phyloP scores from a whole-genome alignment of 64 coral and sea anemone genomes.

The Platygyra sinensis region DNA sequence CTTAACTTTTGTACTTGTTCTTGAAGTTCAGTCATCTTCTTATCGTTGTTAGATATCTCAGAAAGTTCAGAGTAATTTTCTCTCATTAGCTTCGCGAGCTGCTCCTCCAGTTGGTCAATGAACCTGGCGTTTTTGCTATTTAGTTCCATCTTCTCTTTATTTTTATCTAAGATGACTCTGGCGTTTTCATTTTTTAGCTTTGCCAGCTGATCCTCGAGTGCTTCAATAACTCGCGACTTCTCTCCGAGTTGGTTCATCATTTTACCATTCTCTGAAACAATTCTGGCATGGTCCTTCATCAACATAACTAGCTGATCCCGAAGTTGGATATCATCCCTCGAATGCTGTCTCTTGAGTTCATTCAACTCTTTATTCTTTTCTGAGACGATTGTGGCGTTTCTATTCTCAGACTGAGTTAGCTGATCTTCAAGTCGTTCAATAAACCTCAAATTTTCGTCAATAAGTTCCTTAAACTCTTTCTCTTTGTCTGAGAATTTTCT shows the following conservation, averaged over 20 bases:
- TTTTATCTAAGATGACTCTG: not conserved
- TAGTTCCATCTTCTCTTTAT: not conserved
- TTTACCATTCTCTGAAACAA: not conserved
- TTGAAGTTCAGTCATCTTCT: not conserved
- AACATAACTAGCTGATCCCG: too few relatives aligned
- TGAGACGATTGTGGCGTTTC: not conserved
- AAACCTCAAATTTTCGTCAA: too few relatives aligned
- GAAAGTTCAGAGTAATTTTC: not conserved
- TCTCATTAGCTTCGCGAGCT: not conserved
- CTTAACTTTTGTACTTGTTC: not conserved
- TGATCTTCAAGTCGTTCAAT: constrained; percentile 3
- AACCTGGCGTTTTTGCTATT: not conserved
- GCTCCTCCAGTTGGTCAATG: too few relatives aligned
- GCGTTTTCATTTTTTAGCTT: not conserved
- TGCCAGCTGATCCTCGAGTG: not conserved
- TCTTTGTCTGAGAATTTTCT: not conserved
- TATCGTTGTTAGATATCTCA: not conserved
- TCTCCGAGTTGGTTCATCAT: not conserved
- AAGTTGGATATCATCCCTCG: too few relatives aligned
- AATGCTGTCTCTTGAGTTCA: too few relatives aligned
- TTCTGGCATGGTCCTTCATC: too few relatives aligned
- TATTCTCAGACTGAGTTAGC: not conserved
- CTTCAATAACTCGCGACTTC: not conserved
- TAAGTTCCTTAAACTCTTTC: not conserved
- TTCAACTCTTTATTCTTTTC: not conserved